phyloP scores from a whole-genome alignment of 2,113 vertebrate genomes.

The Capra hircus region DNA sequence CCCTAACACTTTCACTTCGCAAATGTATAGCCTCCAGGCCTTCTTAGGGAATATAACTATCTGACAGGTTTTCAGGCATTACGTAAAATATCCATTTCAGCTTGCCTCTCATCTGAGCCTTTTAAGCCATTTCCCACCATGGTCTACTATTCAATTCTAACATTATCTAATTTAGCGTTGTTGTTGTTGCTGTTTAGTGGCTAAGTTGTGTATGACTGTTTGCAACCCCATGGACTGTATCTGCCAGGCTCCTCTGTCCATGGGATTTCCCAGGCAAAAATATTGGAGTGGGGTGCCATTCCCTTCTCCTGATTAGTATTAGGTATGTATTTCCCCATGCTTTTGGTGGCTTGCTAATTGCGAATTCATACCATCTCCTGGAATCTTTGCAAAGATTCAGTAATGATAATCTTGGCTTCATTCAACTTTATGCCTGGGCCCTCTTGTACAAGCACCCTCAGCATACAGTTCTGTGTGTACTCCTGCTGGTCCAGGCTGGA shows the following conservation, averaged over 20 bases:
- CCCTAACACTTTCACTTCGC: not conserved
- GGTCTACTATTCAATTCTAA: not conserved
- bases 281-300: not conserved
- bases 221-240: not conserved
- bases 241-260: not conserved
- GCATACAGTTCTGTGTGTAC: not conserved
- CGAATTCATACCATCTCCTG: not conserved
- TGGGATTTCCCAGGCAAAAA: not conserved
- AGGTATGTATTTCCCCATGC: not conserved
- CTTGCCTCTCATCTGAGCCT: accelerated
- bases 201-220: accelerated
- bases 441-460: not conserved
- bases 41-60: not conserved
- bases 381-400: not conserved
- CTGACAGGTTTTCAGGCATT: not conserved
- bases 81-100: not conserved
- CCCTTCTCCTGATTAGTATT: not conserved
- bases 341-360: not conserved
- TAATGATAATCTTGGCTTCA: not conserved
- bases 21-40: not conserved
- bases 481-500: not conserved
- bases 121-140: not conserved
- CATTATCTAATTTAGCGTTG: not conserved
- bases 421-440: not conserved
- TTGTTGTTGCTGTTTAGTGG: not conserved